phyloP scores from a whole-genome alignment of 2,797 vertebrate genomes.

The Rhynchonycteris naso region DNA sequence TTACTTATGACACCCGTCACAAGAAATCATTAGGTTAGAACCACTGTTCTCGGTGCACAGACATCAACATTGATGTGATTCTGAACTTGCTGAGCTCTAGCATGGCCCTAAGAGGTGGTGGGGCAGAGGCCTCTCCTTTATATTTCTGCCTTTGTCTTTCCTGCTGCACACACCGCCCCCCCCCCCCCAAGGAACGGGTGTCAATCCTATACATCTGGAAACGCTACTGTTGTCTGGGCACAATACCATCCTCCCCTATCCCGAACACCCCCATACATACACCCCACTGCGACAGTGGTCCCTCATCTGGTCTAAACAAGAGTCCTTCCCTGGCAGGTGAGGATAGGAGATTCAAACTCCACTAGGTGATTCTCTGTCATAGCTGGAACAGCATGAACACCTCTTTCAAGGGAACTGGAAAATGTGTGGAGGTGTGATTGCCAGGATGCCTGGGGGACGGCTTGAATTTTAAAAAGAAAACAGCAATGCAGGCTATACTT shows the following conservation, averaged over 20 bases:
- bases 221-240: neutral
- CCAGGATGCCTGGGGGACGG: too few species aligned
- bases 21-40: neutral
- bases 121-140: neutral
- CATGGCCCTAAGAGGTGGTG: rapidly evolving
- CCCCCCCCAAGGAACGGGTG: too few species aligned
- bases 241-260: neutral
- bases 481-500: rapidly evolving
- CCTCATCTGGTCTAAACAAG: neutral
- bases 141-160: neutral
- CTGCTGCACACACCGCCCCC: neutral
- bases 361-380: neutral
- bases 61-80: rapidly evolving
- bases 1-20: neutral
- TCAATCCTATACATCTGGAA: neutral
- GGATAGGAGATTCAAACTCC: neutral
- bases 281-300: rapidly evolving
- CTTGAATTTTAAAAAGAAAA: neutral
- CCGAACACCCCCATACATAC: neutral
- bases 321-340: neutral
- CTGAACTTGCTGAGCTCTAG: rapidly evolving
- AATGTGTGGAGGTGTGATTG: rapidly evolving
- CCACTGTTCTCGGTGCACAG: rapidly evolving
- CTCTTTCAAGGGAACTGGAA: neutral
- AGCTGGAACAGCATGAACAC: rapidly evolving